Conservation (phyloP, 1,140 invertebrate genomes). For the Solen grandis region DNA sequence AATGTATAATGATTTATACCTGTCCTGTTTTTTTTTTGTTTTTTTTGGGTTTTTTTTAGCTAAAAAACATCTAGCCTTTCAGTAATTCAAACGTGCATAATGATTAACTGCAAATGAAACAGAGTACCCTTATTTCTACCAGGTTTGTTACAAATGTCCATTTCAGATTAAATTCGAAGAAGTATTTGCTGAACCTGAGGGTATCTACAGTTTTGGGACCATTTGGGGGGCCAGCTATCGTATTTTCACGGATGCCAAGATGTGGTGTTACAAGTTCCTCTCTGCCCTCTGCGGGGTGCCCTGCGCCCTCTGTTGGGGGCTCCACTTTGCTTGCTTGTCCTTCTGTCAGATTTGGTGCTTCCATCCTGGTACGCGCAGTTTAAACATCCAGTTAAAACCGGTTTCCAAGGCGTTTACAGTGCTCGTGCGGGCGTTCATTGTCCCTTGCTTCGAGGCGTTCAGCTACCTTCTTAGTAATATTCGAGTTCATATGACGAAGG, state of each 20-base stretch:
- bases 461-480: slow-evolving; percentile 42
- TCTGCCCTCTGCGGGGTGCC: slow-evolving; percentile 86
- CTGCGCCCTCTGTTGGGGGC: slow-evolving; percentile 86
- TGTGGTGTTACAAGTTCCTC: slow-evolving; percentile 87
- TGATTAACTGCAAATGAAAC: too few species aligned
- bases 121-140: too few species aligned
- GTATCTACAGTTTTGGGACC: slow-evolving; percentile 87
- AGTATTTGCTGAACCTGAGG: slow-evolving; percentile 88
- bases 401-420: slow-evolving; percentile 1
- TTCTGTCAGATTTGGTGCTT: slow-evolving; percentile 82
- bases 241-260: slow-evolving; percentile 86
- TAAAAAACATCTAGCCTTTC: too few species aligned
- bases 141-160: too few species aligned
- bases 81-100: too few species aligned
- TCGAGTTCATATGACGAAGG: slow-evolving; percentile 2
- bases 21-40: too few species aligned
- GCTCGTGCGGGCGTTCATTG: slow-evolving; percentile 31
- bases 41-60: too few species aligned
- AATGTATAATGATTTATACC: too few species aligned
- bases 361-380: slow-evolving; percentile 71
- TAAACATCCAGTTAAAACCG: slow-evolving; percentile 82
- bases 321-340: slow-evolving; percentile 87
- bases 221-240: slow-evolving; percentile 87
- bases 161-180: slow-evolving; percentile 84
- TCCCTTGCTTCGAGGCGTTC: slow-evolving; percentile 25